Base-by-base conservation (phyloP, 2,888 invertebrate species). In the Dasypogon diadema region DNA sequence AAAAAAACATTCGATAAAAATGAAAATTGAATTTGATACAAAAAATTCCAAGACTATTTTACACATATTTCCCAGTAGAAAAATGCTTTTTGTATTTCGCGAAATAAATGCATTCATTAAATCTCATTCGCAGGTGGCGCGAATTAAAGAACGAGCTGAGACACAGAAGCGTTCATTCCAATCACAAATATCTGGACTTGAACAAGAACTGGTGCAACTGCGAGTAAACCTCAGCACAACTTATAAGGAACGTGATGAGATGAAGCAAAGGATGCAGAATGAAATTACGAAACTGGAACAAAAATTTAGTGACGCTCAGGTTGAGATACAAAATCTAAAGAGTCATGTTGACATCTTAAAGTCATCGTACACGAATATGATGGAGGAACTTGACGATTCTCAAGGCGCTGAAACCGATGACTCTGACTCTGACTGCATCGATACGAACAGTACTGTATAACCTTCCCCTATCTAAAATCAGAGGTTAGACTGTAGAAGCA, bases 91-190 rank as follows among this genome's bases (percentile, higher is more conserved):
- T n/a, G n/a, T n/a, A n/a, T n/a, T n/a, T n/a, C n/a, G n/a, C n/a
- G n/a, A n/a, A n/a, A n/a, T n/a, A n/a, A n/a, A n/a, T n/a, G n/a
- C n/a, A n/a, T n/a, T n/a, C n/a, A n/a, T n/a, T n/a, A n/a, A n/a
- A n/a, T n/a, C n/a, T n/a, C n/a, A n/a, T n/a, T n/a, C n/a, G 34
- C 75, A 79, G 79, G 58, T 77, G 1, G 10, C n/a, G 10, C 76
- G 77, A 56, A 77, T 79, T 24, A 79, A 77, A 54, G 79, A 78
- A 18, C 74, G 79, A 10, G 74, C 77, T 5, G 78, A 77, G 6
- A 74, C 54, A 2, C 77, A 79, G 60, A 75, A 76, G 42, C 75
- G 75, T 46, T 75, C 77, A 22, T 75, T 76, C 30, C 75, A 76
- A 16, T 18, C 75, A 16, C 77, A 79, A 78, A 76, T 79, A 8